Conservation (phyloP, 2,888 invertebrate species). For the Hyalella azteca region DNA sequence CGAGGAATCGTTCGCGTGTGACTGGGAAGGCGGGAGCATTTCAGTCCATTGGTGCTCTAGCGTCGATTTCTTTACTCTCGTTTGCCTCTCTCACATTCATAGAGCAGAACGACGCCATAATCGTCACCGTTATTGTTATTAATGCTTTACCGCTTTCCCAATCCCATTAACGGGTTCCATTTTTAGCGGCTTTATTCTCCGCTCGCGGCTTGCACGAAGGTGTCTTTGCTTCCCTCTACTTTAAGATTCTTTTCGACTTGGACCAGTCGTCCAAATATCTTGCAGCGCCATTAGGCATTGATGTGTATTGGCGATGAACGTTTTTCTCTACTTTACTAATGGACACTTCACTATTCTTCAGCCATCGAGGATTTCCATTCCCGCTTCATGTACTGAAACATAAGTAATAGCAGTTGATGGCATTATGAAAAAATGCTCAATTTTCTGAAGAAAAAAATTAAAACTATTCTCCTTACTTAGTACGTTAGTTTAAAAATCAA, state of each 20-base stretch:
- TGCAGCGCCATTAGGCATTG: background rate
- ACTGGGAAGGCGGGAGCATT: slow-evolving; percentile 30
- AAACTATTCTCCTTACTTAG: too few relatives aligned
- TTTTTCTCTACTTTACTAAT: background rate
- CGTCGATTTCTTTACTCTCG: slow-evolving; percentile 38
- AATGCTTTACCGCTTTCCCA: slow-evolving; percentile 41
- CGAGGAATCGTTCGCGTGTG: slow-evolving; percentile 21
- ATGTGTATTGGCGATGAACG: background rate
- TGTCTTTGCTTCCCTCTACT: slow-evolving; percentile 31
- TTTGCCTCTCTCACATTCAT: slow-evolving; percentile 40
- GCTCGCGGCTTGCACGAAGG: slow-evolving; percentile 16
- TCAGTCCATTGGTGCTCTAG: slow-evolving; percentile 28
- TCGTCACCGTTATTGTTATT: slow-evolving; percentile 40
- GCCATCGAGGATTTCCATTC: too few relatives aligned
- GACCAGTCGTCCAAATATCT: background rate
- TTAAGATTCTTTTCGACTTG: slow-evolving; percentile 29
- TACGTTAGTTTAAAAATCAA: too few relatives aligned
- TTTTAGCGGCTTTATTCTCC: slow-evolving; percentile 36
- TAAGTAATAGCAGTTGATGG: too few relatives aligned
- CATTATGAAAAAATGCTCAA: too few relatives aligned
- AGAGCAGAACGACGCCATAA: slow-evolving; percentile 38
- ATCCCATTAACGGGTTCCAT: slow-evolving; percentile 41
- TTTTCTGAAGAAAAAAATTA: too few relatives aligned
- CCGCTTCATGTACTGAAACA: too few relatives aligned
- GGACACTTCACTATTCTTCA: too few relatives aligned